Evolutionary conservation across 2,797 vertebrate species (phyloP).

Genomic region (Enteromius viviparus): DNA sequence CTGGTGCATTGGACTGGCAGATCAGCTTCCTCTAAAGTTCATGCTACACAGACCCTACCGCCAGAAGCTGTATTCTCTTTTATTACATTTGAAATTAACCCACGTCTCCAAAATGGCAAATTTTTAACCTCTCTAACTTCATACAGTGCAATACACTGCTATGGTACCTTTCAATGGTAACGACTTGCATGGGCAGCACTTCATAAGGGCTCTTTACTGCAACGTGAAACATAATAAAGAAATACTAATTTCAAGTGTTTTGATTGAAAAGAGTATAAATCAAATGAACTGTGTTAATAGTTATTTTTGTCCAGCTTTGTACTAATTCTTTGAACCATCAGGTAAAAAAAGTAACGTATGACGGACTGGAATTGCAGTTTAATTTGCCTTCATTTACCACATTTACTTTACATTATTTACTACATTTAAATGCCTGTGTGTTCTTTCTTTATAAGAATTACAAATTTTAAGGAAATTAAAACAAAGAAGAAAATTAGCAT

Average conservation of each 20-base stretch:
- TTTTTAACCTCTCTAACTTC: constrained; percentile 21
- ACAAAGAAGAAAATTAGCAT: too few species aligned
- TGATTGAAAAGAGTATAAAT: background rate
- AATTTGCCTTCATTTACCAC: too few species aligned
- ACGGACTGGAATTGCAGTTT: too few species aligned
- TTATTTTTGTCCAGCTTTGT: background rate
- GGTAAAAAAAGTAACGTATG: background rate
- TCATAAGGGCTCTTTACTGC: background rate
- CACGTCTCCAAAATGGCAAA: constrained; percentile 8
- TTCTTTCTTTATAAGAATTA: too few species aligned
- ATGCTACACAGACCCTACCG: constrained; percentile 52
- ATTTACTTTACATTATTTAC: too few species aligned
- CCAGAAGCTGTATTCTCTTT: constrained; percentile 39
- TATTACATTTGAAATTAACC: constrained; percentile 56
- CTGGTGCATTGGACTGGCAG: constrained; percentile 58
- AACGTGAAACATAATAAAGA: background rate
- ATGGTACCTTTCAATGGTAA: background rate
- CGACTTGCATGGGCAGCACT: background rate
- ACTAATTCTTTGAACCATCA: background rate
- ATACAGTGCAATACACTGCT: background rate
- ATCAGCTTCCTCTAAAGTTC: constrained; percentile 58
- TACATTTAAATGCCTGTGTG: too few species aligned
- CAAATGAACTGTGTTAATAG: background rate
- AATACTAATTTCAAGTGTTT: background rate
- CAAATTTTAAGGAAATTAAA: too few species aligned